These are phyloP conservation scores for Perizoma affinitatum DNA, from an alignment of 2,888 invertebrate genomes.

Conservation along the genomic window DNA sequence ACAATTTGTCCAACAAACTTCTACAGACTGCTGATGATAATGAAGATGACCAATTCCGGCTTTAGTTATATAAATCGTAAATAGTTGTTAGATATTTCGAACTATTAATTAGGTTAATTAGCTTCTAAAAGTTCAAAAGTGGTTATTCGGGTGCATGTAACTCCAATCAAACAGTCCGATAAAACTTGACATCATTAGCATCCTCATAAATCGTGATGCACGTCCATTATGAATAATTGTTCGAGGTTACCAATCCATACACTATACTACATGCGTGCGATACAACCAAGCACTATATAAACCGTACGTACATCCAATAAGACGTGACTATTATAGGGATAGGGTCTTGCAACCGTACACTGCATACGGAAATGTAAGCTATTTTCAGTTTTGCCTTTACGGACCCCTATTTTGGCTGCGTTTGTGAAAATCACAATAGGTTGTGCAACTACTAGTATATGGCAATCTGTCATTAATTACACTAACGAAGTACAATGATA, in stretches of 20 bases:
- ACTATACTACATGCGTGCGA: neutral
- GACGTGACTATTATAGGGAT: conserved; percentile 22
- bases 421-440: no score
- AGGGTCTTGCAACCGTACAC: conserved; percentile 6
- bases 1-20: no score
- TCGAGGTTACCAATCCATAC: conserved; percentile 26
- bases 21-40: no score
- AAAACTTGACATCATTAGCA: conserved; percentile 41
- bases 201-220: conserved; percentile 36
- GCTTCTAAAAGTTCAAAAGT: conserved; percentile 22
- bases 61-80: conserved; percentile 8
- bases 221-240: conserved; percentile 41
- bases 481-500: no score
- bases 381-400: no score
- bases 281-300: conserved; percentile 9
- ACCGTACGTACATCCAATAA: conserved; percentile 29
- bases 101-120: conserved; percentile 18
- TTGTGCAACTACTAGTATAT: no score
- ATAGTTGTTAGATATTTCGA: conserved; percentile 4
- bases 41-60: no score
- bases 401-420: no score
- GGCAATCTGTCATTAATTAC: no score
- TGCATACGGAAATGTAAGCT: neutral
- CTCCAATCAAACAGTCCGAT: conserved; percentile 31
- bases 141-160: conserved; percentile 14